A percentile compares a stretch with the other conserved stretches of the same genome.
Evolutionary conservation across 2,113 vertebrate species (phyloP).

Genomic region (Mesocricetus auratus): DNA sequence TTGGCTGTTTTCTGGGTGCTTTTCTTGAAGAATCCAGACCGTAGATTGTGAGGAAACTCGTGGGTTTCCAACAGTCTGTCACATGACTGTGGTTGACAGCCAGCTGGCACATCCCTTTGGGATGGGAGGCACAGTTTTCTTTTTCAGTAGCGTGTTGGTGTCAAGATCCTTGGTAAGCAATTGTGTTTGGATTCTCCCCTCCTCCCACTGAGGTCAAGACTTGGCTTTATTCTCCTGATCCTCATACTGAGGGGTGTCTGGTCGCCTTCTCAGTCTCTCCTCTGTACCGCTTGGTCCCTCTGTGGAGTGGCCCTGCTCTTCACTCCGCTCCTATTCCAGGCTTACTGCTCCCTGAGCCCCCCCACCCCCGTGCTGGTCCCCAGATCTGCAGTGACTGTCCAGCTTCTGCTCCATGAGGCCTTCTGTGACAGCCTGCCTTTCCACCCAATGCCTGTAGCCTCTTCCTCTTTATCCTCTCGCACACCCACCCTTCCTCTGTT

Average conservation of each 20-base stretch:
- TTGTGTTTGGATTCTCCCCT: background rate
- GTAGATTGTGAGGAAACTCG: background rate
- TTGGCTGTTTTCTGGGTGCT: background rate
- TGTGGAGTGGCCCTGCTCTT: background rate
- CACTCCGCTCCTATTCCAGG: rapidly evolving
- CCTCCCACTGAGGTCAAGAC: background rate
- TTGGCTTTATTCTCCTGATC: too few relatives aligned
- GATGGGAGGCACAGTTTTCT: background rate
- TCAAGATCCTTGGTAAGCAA: background rate
- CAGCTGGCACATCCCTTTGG: rapidly evolving
- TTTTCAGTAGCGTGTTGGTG: background rate
- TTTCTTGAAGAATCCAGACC: background rate
- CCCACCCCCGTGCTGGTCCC: rapidly evolving
- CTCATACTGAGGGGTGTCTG: rapidly evolving
- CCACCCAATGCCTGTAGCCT: background rate
- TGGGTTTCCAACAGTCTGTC: background rate
- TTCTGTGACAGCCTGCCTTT: background rate
- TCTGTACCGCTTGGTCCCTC: background rate
- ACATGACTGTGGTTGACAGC: background rate
- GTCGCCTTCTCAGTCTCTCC: background rate
- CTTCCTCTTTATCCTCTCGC: background rate
- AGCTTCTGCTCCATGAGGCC: background rate
- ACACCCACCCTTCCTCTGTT: background rate
- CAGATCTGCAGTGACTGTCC: background rate
- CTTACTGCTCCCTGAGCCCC: background rate